Percentiles rank a stretch among this genome's conserved stretches.
These are phyloP conservation scores for Drosophila anceps DNA, from an alignment of 2,888 invertebrate genomes.

Conservation along the genomic window DNA sequence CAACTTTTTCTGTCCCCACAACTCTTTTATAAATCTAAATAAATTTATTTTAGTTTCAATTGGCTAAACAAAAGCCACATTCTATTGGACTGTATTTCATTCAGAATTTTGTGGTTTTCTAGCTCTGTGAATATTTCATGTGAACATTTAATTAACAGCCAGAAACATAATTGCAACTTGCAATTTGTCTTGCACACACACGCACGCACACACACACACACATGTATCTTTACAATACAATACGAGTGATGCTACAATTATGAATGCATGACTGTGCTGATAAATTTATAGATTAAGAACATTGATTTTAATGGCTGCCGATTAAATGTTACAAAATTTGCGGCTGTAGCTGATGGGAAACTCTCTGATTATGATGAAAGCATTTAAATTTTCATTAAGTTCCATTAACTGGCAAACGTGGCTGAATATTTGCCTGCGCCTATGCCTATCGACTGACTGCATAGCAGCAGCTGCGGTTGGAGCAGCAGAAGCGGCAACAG, in stretches of 20 bases:
- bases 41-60: too few relatives aligned
- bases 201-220: not conserved
- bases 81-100: conserved; percentile 1
- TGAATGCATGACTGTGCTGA: conserved; percentile 8
- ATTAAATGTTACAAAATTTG: conserved; percentile 19
- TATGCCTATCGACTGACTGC: conserved; percentile 49
- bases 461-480: conserved; percentile 47
- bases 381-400: conserved; percentile 64
- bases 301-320: conserved; percentile 19
- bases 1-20: not conserved
- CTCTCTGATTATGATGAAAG: conserved; percentile 4
- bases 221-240: not conserved
- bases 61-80: not conserved
- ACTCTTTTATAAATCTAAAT: too few relatives aligned
- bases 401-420: conserved; percentile 37
- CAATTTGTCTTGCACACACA: not conserved
- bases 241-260: conserved; percentile 11
- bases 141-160: conserved; percentile 50
- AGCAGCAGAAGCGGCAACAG: conserved; percentile 48
- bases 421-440: conserved; percentile 28
- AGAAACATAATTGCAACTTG: conserved; percentile 20
- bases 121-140: conserved; percentile 30
- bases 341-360: not conserved
- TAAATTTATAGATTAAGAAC: conserved; percentile 4
- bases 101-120: conserved; percentile 1